Conservation (phyloP, 2,888 invertebrate genomes). For the Macrophya alboannulata region DNA sequence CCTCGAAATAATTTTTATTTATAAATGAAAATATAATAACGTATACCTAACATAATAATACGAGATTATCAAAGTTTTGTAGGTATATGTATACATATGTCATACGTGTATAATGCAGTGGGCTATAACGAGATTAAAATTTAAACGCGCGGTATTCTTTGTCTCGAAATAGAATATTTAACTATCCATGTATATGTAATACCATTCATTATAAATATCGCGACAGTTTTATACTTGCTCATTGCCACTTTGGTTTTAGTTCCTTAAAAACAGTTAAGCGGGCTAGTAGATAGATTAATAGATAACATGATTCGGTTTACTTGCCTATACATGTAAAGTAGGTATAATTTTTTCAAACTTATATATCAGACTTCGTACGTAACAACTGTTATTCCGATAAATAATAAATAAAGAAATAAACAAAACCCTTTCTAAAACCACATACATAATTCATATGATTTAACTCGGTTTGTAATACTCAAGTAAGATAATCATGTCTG, state of each 20-base stretch:
- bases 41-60: not conserved
- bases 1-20: conserved; percentile 32
- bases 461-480: conserved; percentile 32
- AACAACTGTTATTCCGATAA: not conserved
- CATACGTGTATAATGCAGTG: not conserved
- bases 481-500: conserved; percentile 25
- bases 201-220: not conserved
- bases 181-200: not conserved
- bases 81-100: not conserved
- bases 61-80: not conserved
- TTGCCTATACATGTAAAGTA: not conserved
- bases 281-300: not conserved
- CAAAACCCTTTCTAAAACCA: not conserved
- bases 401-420: not conserved
- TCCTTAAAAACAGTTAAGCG: conserved; percentile 36
- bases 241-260: conserved; percentile 51
- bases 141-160: not conserved
- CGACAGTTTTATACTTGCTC: conserved; percentile 47
- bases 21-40: conserved; percentile 10
- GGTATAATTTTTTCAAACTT: conserved; percentile 2
- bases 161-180: not conserved
- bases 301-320: not conserved
- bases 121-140: not conserved
- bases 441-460: not conserved
- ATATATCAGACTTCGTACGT: not conserved